Percentiles rank a stretch among this genome's conserved stretches.
Evolutionary conservation across 2,888 invertebrate species (phyloP).

Genomic region (Alloscopus bannaensis): DNA sequence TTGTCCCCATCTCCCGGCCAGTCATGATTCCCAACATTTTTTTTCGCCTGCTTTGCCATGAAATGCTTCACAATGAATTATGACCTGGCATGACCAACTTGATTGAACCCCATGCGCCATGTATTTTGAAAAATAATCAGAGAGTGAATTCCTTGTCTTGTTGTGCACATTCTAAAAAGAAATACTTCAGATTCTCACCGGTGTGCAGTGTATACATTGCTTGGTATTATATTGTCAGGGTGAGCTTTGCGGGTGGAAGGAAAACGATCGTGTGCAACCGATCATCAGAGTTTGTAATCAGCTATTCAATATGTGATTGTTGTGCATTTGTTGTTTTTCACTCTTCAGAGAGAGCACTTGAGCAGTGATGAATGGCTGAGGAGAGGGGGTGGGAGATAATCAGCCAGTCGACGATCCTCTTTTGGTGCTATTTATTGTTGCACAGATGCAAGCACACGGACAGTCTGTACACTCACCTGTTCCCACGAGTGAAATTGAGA

Average conservation of each 20-base stretch:
- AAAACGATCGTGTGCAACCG: background rate
- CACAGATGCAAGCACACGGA: conserved; percentile 35
- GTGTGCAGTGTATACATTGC: too few species aligned
- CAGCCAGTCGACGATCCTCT: conserved; percentile 41
- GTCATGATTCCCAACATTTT: conserved; percentile 60
- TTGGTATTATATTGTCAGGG: too few species aligned
- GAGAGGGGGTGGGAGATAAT: conserved; percentile 62
- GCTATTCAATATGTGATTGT: conserved; percentile 9
- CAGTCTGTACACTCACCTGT: conserved; percentile 61
- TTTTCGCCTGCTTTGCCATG: conserved; percentile 54
- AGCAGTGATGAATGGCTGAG: conserved; percentile 60
- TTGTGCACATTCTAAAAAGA: too few species aligned
- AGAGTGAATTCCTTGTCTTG: conserved; percentile 29
- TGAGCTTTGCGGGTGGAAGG: background rate
- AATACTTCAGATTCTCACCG: too few species aligned
- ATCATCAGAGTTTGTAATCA: background rate
- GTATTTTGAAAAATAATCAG: conserved; percentile 38
- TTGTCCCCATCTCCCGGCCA: conserved; percentile 39
- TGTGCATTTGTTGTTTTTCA: conserved; percentile 14
- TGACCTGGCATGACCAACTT: conserved; percentile 69
- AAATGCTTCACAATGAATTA: conserved; percentile 66
- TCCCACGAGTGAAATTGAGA: conserved; percentile 60
- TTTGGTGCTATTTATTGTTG: conserved; percentile 54
- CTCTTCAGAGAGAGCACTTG: conserved; percentile 32
- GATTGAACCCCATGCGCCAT: conserved; percentile 66